phyloP scores from a whole-genome alignment of 2,113 vertebrate species.

The Nibea coibor region DNA sequence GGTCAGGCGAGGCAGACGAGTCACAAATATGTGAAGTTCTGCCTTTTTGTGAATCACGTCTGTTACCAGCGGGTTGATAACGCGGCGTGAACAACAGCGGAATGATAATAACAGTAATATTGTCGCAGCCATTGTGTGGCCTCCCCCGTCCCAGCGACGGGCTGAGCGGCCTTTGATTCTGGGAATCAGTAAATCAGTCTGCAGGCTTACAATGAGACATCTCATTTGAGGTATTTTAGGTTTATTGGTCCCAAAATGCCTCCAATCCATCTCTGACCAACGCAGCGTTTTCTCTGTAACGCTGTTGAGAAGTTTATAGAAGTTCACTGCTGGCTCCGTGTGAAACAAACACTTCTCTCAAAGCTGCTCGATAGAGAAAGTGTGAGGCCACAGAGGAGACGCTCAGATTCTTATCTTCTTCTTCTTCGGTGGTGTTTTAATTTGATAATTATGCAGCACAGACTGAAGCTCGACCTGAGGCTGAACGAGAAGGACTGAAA shows the following conservation, averaged over 20 bases:
- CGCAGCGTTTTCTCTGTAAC: slow-evolving; percentile 48
- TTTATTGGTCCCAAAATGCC: slow-evolving; percentile 68
- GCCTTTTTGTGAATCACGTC: slow-evolving; percentile 30
- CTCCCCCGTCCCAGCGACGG: slow-evolving; percentile 30
- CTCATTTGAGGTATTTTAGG: slow-evolving; percentile 65
- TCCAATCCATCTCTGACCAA: slow-evolving; percentile 54
- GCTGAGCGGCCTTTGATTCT: slow-evolving; percentile 54
- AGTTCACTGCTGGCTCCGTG: slow-evolving; percentile 77
- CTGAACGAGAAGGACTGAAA: neutral
- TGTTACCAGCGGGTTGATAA: slow-evolving; percentile 37
- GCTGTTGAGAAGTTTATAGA: slow-evolving; percentile 72
- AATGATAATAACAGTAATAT: slow-evolving; percentile 64
- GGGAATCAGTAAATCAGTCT: slow-evolving; percentile 60
- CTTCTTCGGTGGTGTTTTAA: neutral
- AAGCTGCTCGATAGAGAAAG: slow-evolving; percentile 47
- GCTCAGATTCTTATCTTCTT: slow-evolving; percentile 27
- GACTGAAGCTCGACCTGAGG: neutral
- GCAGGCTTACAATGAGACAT: slow-evolving; percentile 59
- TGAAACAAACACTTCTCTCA: slow-evolving; percentile 75
- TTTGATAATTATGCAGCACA: slow-evolving; percentile 31
- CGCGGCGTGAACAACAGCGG: slow-evolving; percentile 31
- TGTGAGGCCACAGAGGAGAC: slow-evolving; percentile 11
- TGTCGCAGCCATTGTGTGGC: slow-evolving; percentile 36
- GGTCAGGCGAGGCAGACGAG: slow-evolving; percentile 26
- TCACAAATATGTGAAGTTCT: neutral